Evolutionary conservation across 2,888 invertebrate genomes (phyloP).

Genomic region (Drosophila yooni): DNA sequence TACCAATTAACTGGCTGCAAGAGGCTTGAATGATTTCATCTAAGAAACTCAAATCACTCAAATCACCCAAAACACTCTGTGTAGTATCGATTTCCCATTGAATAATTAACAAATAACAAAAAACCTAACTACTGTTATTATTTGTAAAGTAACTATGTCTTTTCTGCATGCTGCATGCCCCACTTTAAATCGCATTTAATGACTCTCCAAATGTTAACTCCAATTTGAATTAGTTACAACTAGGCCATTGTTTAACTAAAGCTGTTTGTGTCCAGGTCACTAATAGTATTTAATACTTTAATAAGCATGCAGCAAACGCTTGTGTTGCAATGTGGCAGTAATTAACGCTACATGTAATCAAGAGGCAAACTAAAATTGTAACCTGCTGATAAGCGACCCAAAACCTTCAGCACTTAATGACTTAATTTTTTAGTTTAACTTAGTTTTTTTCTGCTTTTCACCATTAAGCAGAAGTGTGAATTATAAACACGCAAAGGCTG

Average conservation of each 20-base stretch:
- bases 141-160: neutral
- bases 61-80: neutral
- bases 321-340: conserved; percentile 3
- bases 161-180: neutral
- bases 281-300: conserved; percentile 19
- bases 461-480: conserved; percentile 71
- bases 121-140: neutral
- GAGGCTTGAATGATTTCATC: neutral
- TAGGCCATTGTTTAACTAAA: neutral
- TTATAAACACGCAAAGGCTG: conserved; percentile 72
- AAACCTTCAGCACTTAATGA: conserved; percentile 53
- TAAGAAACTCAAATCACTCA: neutral
- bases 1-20: neutral
- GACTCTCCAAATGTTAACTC: neutral
- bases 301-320: neutral
- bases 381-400: conserved; percentile 54
- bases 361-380: conserved; percentile 29
- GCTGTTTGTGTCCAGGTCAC: neutral
- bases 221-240: neutral
- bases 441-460: conserved; percentile 10
- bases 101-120: neutral
- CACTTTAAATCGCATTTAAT: neutral
- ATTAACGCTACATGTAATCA: conserved; percentile 39
- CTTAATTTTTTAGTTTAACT: conserved; percentile 54
- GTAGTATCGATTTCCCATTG: neutral